Evolutionary conservation across 2,888 invertebrate species (phyloP), one percentile per base, ranked within the genome.

Genomic region (Lottia scabra): DNA sequence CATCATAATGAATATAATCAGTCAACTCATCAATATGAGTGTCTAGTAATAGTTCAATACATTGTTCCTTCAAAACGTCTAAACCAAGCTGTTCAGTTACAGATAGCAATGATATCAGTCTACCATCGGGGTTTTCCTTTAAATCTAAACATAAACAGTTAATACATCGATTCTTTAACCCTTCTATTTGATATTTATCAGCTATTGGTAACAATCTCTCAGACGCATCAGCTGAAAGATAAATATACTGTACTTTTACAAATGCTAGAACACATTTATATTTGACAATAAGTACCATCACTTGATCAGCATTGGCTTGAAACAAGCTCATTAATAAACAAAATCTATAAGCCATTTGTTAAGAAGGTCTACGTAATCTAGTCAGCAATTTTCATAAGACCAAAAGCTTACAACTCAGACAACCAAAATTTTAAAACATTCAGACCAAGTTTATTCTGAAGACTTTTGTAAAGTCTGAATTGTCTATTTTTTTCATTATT

Each of bases 131-230:
- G 23, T 56, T 56, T 56, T 56, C 56, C 23, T 56, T 56, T 23
- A 56, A 23, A 56, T 56, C 56, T 56, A 23, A 23, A 23, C 56
- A 56, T 23, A 56, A 56, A 56, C 56, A 56, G 23, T 56, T 56
- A 56, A 56, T 56, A 56, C 56, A 56, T 2, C 56, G 56, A 10
- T 13, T 56, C 56, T 56, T 56, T 56, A 56, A 56, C 23, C 56
- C 56, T 19, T 56, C 56, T 23, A 56, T 56, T 56, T 56, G 56
- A 56, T 56, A 56, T 56, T 56, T 56, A 23, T 56, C 56, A 23
- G 56, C 23, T 23, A 56, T 19, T 12, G 56, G 56, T 56, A 56
- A 23, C 23, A 56, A 56, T 56, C 56, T 56, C 23, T 56, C 56
- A 56, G 56, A 56, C 2, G 56, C 56, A 56, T 56, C 56, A 23